Base-by-base conservation (phyloP, 2,888 invertebrate genomes). In the Antheraea assamensis region DNA sequence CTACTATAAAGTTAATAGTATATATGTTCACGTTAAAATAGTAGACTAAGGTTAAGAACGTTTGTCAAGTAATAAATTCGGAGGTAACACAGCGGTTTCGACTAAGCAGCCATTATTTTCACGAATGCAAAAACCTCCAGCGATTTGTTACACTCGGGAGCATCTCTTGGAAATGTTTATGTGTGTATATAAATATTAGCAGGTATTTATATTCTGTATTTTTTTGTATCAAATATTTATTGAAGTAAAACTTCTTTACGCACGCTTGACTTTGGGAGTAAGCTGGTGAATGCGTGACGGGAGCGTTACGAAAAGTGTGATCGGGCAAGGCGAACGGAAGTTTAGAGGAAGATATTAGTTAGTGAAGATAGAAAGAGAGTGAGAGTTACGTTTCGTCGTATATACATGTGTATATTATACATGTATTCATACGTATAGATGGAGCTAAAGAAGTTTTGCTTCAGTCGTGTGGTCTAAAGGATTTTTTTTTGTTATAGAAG, bases 101-200 rank as follows among this genome's bases (percentile, higher is more conserved):
- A 58, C 73, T 73, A 70, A 70, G 73, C 70, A 73, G 70, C 15
- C 35, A 70, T 70, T 27, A 58, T 35, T 68, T 68, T 68, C 31
- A 17, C 35, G 66, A 66, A 76, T 71, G 80, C 78, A 78, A 82
- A 84, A 85, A 80, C 68, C 68, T 68, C n/a, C 83, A 82, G 80
- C 84, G 84, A 87, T 87, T 85, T 83, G 85, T 84, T 80, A 80
- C 83, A 81, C 85, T 85, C 84, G 76, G 77, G 80, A 85, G 85
- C 83, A 81, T 85, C 82, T 86, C 82, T 86, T 85, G 82, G 86
- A 83, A 85, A 84, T 83, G 87, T 88, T 90, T 88, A 87, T 82
- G 83, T 82, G 87, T 83, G 85, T 81, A 87, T 68, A 66, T 66
- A 30, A 30, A 49, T 19, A n/a, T 17, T 24, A 64, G 30, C 61